Percentiles rank a stretch among this genome's conserved stretches.
Evolutionary conservation across 2,797 vertebrate genomes (phyloP).

Genomic region (Buceros bicornis): DNA sequence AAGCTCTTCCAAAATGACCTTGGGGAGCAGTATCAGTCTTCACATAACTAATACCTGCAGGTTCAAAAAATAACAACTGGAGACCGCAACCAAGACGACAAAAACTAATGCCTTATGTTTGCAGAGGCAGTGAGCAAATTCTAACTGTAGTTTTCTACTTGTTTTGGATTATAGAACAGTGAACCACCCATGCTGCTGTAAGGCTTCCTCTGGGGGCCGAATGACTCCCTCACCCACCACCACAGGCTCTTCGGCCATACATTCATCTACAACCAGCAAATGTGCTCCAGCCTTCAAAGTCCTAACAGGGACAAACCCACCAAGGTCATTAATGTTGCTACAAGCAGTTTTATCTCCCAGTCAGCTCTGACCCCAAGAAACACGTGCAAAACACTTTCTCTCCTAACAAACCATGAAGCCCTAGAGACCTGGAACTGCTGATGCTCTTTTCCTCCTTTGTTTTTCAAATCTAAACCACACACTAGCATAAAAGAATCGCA

Average conservation of each 20-base stretch:
- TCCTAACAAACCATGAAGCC: neutral
- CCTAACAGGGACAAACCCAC: neutral
- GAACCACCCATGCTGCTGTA: neutral
- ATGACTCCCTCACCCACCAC: neutral
- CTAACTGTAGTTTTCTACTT: conserved; percentile 7
- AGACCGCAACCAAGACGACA: neutral
- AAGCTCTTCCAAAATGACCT: neutral
- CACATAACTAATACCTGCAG: conserved; percentile 36
- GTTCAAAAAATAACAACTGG: conserved; percentile 57
- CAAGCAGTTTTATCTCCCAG: neutral
- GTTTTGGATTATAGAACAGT: neutral
- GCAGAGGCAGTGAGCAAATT: conserved; percentile 41
- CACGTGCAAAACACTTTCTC: neutral
- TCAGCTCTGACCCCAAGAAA: neutral
- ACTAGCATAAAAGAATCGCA: neutral
- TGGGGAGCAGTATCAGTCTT: conserved; percentile 17
- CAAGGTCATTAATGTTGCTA: neutral
- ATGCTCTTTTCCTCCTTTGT: neutral
- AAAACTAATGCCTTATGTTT: conserved; percentile 39
- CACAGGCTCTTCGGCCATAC: neutral
- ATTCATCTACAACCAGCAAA: neutral
- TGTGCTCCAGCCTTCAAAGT: neutral
- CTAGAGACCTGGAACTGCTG: neutral
- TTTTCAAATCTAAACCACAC: neutral
- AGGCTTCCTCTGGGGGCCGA: neutral